Percentiles rank a stretch among this genome's conserved stretches.
Conservation (phyloP, 2,888 invertebrate genomes). For the Ecdyonurus torrentis region DNA sequence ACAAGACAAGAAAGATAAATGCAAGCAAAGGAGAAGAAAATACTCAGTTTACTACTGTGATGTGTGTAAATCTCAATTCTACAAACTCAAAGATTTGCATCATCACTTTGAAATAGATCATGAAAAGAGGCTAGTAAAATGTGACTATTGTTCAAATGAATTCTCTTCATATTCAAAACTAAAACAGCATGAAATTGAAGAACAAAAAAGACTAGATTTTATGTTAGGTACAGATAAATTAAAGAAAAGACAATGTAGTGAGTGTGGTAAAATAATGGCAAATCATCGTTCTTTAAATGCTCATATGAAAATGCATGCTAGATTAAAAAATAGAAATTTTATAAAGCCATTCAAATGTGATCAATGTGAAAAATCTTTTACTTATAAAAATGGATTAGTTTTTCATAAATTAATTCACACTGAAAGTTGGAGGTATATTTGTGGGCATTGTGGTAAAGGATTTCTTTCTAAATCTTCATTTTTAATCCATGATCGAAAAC, state of each 20-base stretch:
- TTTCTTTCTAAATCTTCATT: neutral
- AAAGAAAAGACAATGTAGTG: neutral
- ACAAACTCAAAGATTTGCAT: neutral
- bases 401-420: neutral
- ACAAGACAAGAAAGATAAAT: no score
- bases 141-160: neutral
- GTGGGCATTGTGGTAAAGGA: neutral
- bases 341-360: neutral
- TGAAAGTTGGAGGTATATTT: neutral
- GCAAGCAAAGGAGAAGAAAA: no score
- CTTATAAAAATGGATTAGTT: neutral
- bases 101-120: neutral
- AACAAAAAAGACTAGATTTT: neutral
- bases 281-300: neutral
- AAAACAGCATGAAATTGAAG: neutral
- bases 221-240: neutral
- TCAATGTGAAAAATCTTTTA: neutral
- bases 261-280: neutral
- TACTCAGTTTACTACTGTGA: neutral
- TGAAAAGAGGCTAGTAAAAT: neutral
- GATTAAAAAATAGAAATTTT: neutral
- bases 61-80: neutral
- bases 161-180: neutral
- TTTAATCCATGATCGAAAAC: constrained; percentile 16
- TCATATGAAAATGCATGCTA: neutral